Percentiles rank a stretch among this genome's conserved stretches.
Conservation (phyloP, 1,140 invertebrate genomes). For the Acromyrmex charruanus region DNA sequence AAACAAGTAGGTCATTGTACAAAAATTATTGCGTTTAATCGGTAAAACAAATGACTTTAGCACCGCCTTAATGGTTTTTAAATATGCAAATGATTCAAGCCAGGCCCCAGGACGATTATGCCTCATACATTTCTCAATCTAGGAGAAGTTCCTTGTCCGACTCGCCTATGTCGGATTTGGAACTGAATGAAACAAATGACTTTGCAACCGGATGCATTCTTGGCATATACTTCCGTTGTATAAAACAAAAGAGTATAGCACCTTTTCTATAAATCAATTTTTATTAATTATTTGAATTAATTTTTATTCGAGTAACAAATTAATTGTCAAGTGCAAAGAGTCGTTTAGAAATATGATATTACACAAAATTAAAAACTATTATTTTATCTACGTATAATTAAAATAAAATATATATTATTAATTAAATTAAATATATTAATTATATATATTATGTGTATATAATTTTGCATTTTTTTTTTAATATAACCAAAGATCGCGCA, state of each 20-base stretch:
- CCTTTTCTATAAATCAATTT: background rate
- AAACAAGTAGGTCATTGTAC: too few relatives aligned
- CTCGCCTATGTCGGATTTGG: background rate
- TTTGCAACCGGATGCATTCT: background rate
- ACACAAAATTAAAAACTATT: conserved; percentile 1
- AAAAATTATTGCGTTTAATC: too few relatives aligned
- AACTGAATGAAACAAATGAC: conserved; percentile 23
- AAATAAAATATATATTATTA: conserved; percentile 17
- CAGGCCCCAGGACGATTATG: conserved; percentile 73
- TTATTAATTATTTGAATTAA: background rate
- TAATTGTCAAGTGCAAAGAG: background rate
- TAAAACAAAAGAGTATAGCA: background rate
- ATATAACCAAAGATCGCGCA: background rate
- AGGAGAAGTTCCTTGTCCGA: background rate
- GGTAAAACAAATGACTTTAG: too few relatives aligned
- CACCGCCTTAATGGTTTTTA: conserved; percentile 70
- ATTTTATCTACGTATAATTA: conserved; percentile 16
- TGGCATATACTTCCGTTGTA: conserved; percentile 17
- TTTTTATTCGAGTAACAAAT: conserved; percentile 5
- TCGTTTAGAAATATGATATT: background rate
- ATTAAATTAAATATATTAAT: conserved; percentile 22
- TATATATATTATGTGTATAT: background rate
- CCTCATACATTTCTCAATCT: conserved; percentile 65
- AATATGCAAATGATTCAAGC: conserved; percentile 65
- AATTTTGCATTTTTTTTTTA: conserved; percentile 6